Base-by-base conservation (phyloP, 2,888 invertebrate genomes). In the Sericinus montela region DNA sequence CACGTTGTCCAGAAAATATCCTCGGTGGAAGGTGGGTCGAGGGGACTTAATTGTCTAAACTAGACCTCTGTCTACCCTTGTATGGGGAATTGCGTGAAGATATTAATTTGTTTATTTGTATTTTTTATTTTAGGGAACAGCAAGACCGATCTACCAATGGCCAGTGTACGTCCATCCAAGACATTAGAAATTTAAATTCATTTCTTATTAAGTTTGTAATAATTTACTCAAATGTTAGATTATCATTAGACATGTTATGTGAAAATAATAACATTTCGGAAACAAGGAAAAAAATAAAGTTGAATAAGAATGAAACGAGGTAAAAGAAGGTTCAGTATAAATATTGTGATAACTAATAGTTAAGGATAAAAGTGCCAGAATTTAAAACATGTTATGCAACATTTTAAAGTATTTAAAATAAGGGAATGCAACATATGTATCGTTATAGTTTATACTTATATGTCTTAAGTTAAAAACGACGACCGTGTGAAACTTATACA, bases 301-400 rank as follows among this genome's bases (percentile, higher is more conserved):
- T 3, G 2, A 19, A 19, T 3, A 11, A 45, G 30, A 37, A 46
- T 44, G 35, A 38, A 9, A 13, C 25, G 25, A 48, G 16, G 11
- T 34, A 14, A 34, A 32, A 37, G 42, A 23, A 14, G 29, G 15
- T 38, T 39, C 28, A 49, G 44, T 35, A 43, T 29, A 19, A 44
- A 19, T 67, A 67, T 69, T 75, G 79, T 79, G 77, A 74, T 78
- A 75, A 60, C 58, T 53, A 52, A 51, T 80, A 80, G 72, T 52
- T 45, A 80, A 74, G 79, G 72, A 69, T 64, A 78, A 82, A 81
- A 71, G 85, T 86, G 86, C 86, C 86, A 87, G 80, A 85, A 67
- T 59, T 58, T 55, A 54, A 57, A 50, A 42, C 51, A 39, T 34
- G 7, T 10, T 15, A 47, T 16, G 0, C 19, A 15, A 47, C 16